These are phyloP conservation scores for Halcyon senegalensis DNA, from an alignment of 2,113 vertebrate species.

Conservation along the genomic window DNA sequence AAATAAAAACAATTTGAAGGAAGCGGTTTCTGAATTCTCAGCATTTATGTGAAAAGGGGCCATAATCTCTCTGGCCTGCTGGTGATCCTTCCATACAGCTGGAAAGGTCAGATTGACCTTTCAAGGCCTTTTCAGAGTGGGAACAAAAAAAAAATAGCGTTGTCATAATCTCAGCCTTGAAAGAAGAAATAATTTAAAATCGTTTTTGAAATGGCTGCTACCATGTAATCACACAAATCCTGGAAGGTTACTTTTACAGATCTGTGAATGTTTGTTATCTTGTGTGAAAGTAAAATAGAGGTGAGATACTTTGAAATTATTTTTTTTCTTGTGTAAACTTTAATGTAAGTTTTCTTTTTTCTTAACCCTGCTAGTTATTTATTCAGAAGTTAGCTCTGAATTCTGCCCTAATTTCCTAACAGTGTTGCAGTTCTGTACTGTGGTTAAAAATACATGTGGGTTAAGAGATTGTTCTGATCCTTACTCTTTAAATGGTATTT, in stretches of 20 bases:
- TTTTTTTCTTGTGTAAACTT: neutral
- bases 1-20: neutral
- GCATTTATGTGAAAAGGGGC: neutral
- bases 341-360: neutral
- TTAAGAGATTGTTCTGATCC: constrained; percentile 11
- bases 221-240: neutral
- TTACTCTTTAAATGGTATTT: neutral
- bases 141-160: neutral
- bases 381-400: neutral
- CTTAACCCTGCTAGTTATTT: neutral
- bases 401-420: neutral
- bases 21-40: neutral
- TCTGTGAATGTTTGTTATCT: neutral
- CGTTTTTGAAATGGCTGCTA: neutral
- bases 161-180: neutral
- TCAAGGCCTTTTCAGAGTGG: neutral
- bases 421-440: neutral
- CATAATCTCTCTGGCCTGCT: neutral
- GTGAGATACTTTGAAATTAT: neutral
- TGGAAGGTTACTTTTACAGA: neutral
- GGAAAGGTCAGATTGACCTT: constrained; percentile 34
- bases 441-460: neutral
- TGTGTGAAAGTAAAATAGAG: neutral
- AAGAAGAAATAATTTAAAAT: neutral
- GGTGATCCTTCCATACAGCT: neutral